Conservation (phyloP, 2,888 invertebrate species). For the Pandemis corylana region DNA sequence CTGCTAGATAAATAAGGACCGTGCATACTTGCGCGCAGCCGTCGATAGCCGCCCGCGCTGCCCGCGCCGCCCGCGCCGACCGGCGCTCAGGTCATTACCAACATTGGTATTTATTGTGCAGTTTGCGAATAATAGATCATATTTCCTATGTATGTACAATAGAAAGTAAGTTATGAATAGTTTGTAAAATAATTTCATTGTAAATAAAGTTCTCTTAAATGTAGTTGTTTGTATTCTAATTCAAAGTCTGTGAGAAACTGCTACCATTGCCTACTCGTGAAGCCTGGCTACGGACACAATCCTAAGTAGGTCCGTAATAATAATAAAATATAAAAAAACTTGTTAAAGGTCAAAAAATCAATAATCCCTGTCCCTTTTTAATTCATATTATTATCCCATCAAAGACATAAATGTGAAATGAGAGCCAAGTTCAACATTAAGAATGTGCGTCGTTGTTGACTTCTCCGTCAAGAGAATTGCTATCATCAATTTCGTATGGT, state of each 20-base stretch:
- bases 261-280: conserved; percentile 52
- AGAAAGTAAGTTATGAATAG: conserved; percentile 70
- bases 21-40: conserved; percentile 43
- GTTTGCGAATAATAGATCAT: conserved; percentile 48
- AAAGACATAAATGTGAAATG: too few species aligned
- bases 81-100: conserved; percentile 47
- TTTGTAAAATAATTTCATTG: conserved; percentile 81
- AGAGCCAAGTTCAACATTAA: too few species aligned
- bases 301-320: not conserved
- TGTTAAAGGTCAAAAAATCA: too few species aligned
- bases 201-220: conserved; percentile 81
- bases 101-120: conserved; percentile 53
- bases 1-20: conserved; percentile 42
- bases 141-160: conserved; percentile 64
- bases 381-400: too few species aligned
- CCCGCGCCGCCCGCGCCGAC: conserved; percentile 42
- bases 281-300: not conserved
- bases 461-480: too few species aligned
- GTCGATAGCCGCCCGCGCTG: conserved; percentile 41
- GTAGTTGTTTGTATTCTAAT: conserved; percentile 69
- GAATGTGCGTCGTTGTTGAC: too few species aligned
- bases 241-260: conserved; percentile 62
- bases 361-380: too few species aligned
- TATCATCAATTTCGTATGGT: too few species aligned
- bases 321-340: too few species aligned